Conservation (phyloP, 2,797 vertebrate genomes). For the Gymnothorax javanicus region DNA sequence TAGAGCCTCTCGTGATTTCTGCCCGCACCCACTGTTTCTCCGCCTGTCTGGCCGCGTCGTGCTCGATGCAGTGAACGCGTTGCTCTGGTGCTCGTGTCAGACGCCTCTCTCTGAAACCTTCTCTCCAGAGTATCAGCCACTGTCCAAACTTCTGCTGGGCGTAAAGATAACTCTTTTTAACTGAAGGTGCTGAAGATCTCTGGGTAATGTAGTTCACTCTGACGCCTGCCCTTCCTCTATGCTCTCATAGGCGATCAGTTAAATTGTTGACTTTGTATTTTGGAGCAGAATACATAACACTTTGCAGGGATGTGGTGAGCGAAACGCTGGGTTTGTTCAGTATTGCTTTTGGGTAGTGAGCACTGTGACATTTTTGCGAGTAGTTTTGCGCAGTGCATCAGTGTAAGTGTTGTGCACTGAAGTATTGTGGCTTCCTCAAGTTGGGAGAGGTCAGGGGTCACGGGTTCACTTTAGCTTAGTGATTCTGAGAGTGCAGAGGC, state of each 20-base stretch:
- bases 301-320: slow-evolving; percentile 22
- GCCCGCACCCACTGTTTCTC: background rate
- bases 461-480: background rate
- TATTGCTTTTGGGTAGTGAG: background rate
- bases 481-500: background rate
- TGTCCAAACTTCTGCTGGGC: slow-evolving; percentile 43
- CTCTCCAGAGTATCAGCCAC: slow-evolving; percentile 48
- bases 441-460: background rate
- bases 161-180: slow-evolving; percentile 41
- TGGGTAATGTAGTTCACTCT: slow-evolving; percentile 47
- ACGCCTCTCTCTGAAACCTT: slow-evolving; percentile 56
- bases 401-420: background rate
- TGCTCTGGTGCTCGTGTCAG: slow-evolving; percentile 57
- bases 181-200: slow-evolving; percentile 46
- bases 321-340: background rate
- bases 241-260: slow-evolving; percentile 32
- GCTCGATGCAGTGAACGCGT: slow-evolving; percentile 48
- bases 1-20: background rate
- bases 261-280: slow-evolving; percentile 49
- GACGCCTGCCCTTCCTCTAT: slow-evolving; percentile 47
- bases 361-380: background rate
- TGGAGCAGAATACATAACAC: slow-evolving; percentile 42
- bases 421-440: background rate
- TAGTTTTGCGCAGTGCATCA: background rate
- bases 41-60: background rate